Conservation (phyloP, 2,888 invertebrate genomes). For the Apocheima hispidaria region DNA sequence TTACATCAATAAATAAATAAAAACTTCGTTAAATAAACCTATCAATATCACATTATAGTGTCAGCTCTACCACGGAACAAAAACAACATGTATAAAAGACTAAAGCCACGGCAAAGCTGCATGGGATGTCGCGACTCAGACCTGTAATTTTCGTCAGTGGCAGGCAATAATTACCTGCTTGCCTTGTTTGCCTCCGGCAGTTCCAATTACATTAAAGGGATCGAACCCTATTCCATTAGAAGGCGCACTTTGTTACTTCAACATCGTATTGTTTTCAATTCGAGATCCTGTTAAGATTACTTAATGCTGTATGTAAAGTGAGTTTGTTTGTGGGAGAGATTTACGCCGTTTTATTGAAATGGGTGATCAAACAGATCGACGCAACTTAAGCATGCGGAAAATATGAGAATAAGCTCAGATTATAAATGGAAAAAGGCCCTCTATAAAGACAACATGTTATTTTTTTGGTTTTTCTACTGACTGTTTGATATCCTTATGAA, state of each 20-base stretch:
- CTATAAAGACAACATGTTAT: constrained; percentile 13
- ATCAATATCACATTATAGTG: not conserved
- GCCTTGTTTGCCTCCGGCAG: constrained; percentile 77
- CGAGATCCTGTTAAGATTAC: constrained; percentile 42
- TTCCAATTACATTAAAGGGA: constrained; percentile 81
- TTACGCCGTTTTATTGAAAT: constrained; percentile 24
- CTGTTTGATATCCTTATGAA: constrained; percentile 1
- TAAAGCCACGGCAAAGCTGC: constrained; percentile 47
- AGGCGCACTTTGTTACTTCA: constrained; percentile 63
- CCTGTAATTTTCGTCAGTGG: constrained; percentile 73
- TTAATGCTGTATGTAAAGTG: constrained; percentile 40
- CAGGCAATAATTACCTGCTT: constrained; percentile 75
- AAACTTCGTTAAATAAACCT: not conserved
- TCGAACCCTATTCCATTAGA: constrained; percentile 70
- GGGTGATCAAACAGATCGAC: constrained; percentile 9
- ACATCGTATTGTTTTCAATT: constrained; percentile 62
- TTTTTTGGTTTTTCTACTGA: not conserved
- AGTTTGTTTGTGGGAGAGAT: constrained; percentile 28
- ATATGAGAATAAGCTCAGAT: constrained; percentile 19
- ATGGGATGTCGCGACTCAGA: constrained; percentile 64
- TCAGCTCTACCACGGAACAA: not conserved
- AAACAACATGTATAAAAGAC: not conserved
- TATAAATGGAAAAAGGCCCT: constrained; percentile 15
- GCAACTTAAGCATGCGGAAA: constrained; percentile 23
- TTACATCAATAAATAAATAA: no score